Conservation (phyloP, 2,888 invertebrate species). For the Dexiosoma caninum region DNA sequence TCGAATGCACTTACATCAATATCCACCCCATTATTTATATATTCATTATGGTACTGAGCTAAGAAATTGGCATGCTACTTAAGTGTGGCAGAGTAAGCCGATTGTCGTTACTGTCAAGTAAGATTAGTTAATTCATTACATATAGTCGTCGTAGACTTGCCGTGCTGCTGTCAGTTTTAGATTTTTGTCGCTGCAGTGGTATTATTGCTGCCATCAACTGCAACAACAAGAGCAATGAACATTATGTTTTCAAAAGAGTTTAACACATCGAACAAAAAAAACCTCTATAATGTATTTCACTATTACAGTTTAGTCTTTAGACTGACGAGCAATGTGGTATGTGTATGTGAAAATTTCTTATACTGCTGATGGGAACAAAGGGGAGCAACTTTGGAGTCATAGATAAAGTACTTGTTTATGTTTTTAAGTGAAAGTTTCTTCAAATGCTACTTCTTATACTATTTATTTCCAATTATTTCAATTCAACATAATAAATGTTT, state of each 20-base stretch:
- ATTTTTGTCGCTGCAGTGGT: slow-evolving; percentile 17
- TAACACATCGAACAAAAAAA: slow-evolving; percentile 24
- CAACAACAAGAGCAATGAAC: neutral
- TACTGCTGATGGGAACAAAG: neutral
- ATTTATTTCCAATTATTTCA: neutral
- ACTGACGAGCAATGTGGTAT: neutral
- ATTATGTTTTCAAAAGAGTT: slow-evolving; percentile 18
- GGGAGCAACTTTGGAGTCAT: slow-evolving; percentile 1
- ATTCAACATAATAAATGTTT: slow-evolving; percentile 24
- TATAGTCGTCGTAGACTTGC: neutral
- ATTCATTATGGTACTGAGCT: slow-evolving; percentile 18
- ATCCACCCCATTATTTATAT: too few relatives aligned
- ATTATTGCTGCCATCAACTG: neutral
- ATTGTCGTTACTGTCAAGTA: slow-evolving; percentile 58
- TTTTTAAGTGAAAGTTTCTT: slow-evolving; percentile 51
- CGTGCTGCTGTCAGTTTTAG: neutral
- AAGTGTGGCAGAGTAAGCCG: slow-evolving; percentile 58
- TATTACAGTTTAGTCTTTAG: neutral
- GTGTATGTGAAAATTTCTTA: slow-evolving; percentile 19
- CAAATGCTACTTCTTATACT: neutral
- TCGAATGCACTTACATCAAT: too few relatives aligned
- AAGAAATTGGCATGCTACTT: slow-evolving; percentile 53
- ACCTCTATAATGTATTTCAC: neutral
- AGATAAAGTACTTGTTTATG: neutral
- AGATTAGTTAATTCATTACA: slow-evolving; percentile 38